Conservation (phyloP, 2,797 vertebrate species). For the Dendrocincla fuliginosa region DNA sequence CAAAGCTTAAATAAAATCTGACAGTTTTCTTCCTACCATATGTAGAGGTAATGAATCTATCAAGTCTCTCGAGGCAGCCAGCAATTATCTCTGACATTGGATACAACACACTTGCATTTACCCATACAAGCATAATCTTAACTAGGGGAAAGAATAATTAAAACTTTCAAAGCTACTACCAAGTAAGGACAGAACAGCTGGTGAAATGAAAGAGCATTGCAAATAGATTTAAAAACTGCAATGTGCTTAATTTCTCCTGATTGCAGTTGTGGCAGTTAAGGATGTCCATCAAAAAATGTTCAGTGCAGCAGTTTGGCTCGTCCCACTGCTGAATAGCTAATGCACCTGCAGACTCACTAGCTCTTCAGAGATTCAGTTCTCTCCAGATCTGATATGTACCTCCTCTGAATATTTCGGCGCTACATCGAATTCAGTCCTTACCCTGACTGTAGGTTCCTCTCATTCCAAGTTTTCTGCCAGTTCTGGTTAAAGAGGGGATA, state of each 20-base stretch:
- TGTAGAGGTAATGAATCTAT: conserved; percentile 54
- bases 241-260: neutral
- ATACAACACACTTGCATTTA: conserved; percentile 51
- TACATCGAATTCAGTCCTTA: neutral
- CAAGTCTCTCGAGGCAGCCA: conserved; percentile 40
- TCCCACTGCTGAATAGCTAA: neutral
- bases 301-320: neutral
- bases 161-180: neutral
- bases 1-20: conserved; percentile 53
- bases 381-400: neutral
- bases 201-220: neutral
- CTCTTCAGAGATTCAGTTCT: neutral
- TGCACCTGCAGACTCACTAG: neutral
- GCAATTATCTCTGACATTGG: conserved; percentile 54
- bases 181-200: conserved; percentile 30
- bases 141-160: conserved; percentile 29
- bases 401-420: neutral
- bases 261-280: neutral
- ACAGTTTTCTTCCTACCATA: conserved; percentile 51
- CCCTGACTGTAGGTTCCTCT: neutral
- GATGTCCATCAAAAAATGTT: neutral
- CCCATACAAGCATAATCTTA: conserved; percentile 24
- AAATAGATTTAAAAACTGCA: neutral
- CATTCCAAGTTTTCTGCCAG: neutral
- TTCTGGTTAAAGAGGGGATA: neutral